phyloP scores from a whole-genome alignment of 2,888 invertebrate species.

The Diloba caeruleocephala region DNA sequence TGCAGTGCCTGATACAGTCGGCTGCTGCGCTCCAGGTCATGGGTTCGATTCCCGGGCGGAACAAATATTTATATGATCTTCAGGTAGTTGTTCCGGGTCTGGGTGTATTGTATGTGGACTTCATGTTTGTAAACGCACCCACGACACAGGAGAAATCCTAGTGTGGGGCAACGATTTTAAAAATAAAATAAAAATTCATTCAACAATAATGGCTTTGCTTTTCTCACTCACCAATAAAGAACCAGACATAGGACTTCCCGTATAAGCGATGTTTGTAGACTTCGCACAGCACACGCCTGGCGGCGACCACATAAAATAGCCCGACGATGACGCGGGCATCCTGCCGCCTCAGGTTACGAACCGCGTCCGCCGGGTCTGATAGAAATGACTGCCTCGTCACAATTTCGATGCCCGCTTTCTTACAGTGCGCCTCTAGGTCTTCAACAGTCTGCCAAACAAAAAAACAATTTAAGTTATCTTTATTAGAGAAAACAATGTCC shows the following conservation, averaged over 20 bases:
- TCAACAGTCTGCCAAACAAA: conserved; percentile 95
- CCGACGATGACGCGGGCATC: conserved; percentile 99
- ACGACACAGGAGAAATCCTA: too few species aligned
- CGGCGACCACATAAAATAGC: conserved; percentile 99
- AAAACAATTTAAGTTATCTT: background rate
- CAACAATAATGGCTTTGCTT: too few species aligned
- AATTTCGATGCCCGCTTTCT: conserved; percentile 97
- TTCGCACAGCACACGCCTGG: conserved; percentile 98
- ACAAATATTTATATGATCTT: too few species aligned
- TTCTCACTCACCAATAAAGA: conserved; percentile 97
- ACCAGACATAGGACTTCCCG: conserved; percentile 99
- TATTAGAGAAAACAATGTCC: background rate
- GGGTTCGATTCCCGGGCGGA: too few species aligned
- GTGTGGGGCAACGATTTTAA: too few species aligned
- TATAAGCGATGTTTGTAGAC: conserved; percentile 97
- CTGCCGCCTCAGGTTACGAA: conserved; percentile 97
- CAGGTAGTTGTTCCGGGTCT: too few species aligned
- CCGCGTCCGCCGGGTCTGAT: conserved; percentile 98
- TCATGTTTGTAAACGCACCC: too few species aligned
- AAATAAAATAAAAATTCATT: too few species aligned
- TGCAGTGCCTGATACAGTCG: too few species aligned
- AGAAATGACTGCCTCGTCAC: conserved; percentile 98
- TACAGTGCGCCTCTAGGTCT: conserved; percentile 98
- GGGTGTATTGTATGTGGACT: too few species aligned
- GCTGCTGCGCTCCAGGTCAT: too few species aligned